These are phyloP conservation scores for Pyrgus malvae DNA, from an alignment of 2,888 invertebrate genomes.

Conservation along the genomic window DNA sequence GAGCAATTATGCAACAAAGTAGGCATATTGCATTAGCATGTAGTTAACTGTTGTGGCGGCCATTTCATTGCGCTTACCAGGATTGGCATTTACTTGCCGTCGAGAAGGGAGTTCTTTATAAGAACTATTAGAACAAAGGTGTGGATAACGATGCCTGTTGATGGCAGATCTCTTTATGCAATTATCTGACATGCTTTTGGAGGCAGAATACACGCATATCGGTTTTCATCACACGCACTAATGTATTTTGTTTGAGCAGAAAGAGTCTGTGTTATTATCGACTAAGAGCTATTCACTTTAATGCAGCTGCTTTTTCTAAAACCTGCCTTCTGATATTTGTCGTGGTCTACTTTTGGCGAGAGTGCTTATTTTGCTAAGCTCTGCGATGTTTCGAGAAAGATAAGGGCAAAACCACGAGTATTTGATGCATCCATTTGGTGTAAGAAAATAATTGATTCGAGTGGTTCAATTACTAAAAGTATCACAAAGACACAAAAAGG, in stretches of 20 bases:
- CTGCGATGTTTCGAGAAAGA: background rate
- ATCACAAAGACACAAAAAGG: slow-evolving; percentile 3
- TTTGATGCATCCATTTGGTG: too few relatives aligned
- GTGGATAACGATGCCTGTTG: slow-evolving; percentile 5
- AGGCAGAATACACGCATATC: slow-evolving; percentile 17
- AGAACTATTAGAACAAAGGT: slow-evolving; percentile 6
- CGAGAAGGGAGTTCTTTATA: slow-evolving; percentile 6
- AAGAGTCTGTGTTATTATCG: slow-evolving; percentile 17
- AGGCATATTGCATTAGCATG: background rate
- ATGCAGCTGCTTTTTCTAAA: slow-evolving; percentile 1
- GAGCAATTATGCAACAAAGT: slow-evolving; percentile 8
- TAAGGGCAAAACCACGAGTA: background rate
- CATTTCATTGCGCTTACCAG: background rate
- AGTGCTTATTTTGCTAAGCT: background rate
- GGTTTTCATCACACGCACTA: slow-evolving; percentile 21
- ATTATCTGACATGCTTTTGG: slow-evolving; percentile 20
- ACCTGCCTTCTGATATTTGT: slow-evolving; percentile 5
- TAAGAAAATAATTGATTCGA: too few relatives aligned
- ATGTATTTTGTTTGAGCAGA: slow-evolving; percentile 18
- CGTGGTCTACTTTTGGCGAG: background rate
- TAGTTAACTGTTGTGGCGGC: background rate
- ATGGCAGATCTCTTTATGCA: slow-evolving; percentile 6
- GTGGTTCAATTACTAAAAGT: background rate
- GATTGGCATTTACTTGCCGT: background rate
- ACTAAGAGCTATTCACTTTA: slow-evolving; percentile 13